Base-by-base conservation (phyloP, 53 echinoderm and acorn worm species). In the Mesocentrotus franciscanus region DNA sequence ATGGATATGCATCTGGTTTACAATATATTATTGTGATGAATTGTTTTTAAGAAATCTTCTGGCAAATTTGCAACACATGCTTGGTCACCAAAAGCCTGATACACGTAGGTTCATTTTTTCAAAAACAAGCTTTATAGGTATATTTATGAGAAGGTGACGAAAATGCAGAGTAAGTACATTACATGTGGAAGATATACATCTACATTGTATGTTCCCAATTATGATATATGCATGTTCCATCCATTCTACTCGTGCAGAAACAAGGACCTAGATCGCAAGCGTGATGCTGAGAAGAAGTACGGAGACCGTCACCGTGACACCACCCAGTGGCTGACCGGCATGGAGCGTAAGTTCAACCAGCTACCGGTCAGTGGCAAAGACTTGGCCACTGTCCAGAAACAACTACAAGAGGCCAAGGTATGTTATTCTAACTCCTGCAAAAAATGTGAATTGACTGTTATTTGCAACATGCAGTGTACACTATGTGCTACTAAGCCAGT, bases 381-480 rank as follows among this genome's bases (percentile, higher is more conserved):
- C 55, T 90, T 98, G 30, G 96, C 97, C 60, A 97, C 95, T 90
- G 96, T 99, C 16, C 97, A 99, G 91, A 94, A 92, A 89, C 99
- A 99, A 85, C 96, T 98, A 0, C 95, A 98, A 81, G 97, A 99
- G 96, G 96, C 97, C 66, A 95, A 96, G 97, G 99, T 99, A 87
- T 84, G 74, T 74, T 3, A 39, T 39, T 79, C 36, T 57, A 85
- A 57, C 58, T 58, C 56, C 26, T 85, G 26, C 20, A 34, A 36
- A 39, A 39, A 79, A 95, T 95, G 93, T 66, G 30, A 29, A 29
- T 35, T 30, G 14, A 79, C 7, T 29, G 0, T 26, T 34, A 32
- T 78, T 35, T 15, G 68, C 12, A 49, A 70, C 26, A 71, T 71
- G 71, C 71, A 34, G 39, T 93, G 71, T 93, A 24, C 30, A 78